These are phyloP conservation scores for Synanthedon vespiformis DNA, from an alignment of 2,888 invertebrate species.

Conservation along the genomic window DNA sequence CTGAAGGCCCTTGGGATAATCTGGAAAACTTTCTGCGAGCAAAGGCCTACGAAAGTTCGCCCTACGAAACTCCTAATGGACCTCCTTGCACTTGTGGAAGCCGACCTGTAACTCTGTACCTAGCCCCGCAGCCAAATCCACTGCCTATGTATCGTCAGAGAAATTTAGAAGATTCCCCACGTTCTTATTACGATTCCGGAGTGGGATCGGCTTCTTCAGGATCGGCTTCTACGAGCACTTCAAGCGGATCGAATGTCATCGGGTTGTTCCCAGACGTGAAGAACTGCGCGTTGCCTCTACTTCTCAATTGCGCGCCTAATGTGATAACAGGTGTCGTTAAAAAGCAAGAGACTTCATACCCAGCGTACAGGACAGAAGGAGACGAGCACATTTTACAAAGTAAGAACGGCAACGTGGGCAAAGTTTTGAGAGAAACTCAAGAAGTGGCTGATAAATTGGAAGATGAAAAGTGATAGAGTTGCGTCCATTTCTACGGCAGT, in stretches of 20 bases:
- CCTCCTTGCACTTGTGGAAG: slow-evolving; percentile 5
- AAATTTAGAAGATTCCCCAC: not conserved
- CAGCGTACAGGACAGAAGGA: slow-evolving; percentile 11
- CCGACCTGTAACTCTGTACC: slow-evolving; percentile 11
- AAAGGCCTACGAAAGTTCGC: slow-evolving; percentile 4
- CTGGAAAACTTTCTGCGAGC: not conserved
- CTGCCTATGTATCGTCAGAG: slow-evolving; percentile 10
- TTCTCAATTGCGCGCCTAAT: slow-evolving; percentile 24
- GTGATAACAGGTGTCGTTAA: slow-evolving; percentile 18
- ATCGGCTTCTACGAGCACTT: not conserved
- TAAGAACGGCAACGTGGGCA: slow-evolving; percentile 5
- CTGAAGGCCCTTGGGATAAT: slow-evolving; percentile 7
- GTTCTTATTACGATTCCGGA: slow-evolving; percentile 2
- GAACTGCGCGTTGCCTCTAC: slow-evolving; percentile 18
- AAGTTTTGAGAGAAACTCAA: slow-evolving; percentile 3
- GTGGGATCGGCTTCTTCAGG: slow-evolving; percentile 1
- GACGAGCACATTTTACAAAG: slow-evolving; percentile 4
- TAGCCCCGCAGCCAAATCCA: slow-evolving; percentile 5
- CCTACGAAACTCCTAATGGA: slow-evolving; percentile 6
- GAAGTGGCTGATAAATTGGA: no score
- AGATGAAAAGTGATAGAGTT: no score
- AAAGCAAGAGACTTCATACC: slow-evolving; percentile 2
- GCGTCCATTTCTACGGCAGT: no score
- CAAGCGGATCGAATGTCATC: slow-evolving; percentile 6
- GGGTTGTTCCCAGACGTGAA: slow-evolving; percentile 19